Evolutionary conservation across 2,797 vertebrate genomes (phyloP).

Genomic region (Sebastes matsubarae): DNA sequence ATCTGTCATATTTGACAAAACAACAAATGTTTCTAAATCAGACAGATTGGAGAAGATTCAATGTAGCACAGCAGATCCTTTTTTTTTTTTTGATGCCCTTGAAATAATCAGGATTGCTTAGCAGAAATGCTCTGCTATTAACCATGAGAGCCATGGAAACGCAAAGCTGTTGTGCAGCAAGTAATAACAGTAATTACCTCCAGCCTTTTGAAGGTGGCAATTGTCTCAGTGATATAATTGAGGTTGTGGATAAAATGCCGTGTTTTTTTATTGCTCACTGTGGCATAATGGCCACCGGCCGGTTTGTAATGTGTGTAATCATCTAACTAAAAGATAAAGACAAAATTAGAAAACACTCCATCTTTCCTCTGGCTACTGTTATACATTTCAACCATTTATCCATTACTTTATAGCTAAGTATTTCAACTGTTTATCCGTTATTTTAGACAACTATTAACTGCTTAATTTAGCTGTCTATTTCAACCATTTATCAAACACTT

Average conservation of each 20-base stretch:
- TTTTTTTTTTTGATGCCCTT: background rate
- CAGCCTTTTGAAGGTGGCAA: slow-evolving; percentile 60
- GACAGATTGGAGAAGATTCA: background rate
- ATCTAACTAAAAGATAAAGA: slow-evolving; percentile 15
- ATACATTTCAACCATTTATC: background rate
- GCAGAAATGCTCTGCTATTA: slow-evolving; percentile 20
- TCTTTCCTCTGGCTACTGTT: background rate
- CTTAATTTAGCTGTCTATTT: background rate
- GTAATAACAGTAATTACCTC: slow-evolving; percentile 75
- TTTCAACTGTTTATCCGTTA: background rate
- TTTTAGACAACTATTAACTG: background rate
- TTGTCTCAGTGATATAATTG: slow-evolving; percentile 68
- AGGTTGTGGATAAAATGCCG: slow-evolving; percentile 37
- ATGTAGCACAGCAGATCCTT: background rate
- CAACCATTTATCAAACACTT: background rate
- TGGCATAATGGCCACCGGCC: slow-evolving; percentile 39
- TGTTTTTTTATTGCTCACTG: slow-evolving; percentile 53
- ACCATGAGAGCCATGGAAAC: slow-evolving; percentile 23
- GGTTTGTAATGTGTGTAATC: slow-evolving; percentile 29
- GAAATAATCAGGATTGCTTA: slow-evolving; percentile 12
- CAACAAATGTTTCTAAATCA: background rate
- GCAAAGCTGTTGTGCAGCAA: slow-evolving; percentile 40
- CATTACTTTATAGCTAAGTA: background rate
- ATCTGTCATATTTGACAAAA: background rate
- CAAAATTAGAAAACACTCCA: background rate